Conservation (phyloP, 1,140 invertebrate species). For the Bradynema listronoti region DNA sequence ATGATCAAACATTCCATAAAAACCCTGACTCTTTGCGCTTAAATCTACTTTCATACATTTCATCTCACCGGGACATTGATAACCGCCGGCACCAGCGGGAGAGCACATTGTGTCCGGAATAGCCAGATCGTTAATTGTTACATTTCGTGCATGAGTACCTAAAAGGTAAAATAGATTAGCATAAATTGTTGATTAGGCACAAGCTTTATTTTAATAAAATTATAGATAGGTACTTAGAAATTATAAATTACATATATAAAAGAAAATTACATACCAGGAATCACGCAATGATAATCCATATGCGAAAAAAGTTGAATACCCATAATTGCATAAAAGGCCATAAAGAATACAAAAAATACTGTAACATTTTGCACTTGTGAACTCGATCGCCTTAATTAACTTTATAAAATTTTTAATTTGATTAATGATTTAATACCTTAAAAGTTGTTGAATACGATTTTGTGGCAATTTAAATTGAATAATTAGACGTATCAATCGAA, state of each 20-base stretch:
- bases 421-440: constrained; percentile 84
- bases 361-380: constrained; percentile 99
- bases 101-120: constrained; percentile 97
- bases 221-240: too few species aligned
- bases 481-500: constrained; percentile 89
- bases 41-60: constrained; percentile 75
- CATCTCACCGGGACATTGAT: constrained; percentile 82
- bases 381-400: constrained; percentile 79
- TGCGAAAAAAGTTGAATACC: constrained; percentile 99
- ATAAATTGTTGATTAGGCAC: too few species aligned
- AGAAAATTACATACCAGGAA: constrained; percentile 32
- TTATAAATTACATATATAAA: too few species aligned
- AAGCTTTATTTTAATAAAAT: too few species aligned
- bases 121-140: constrained; percentile 89
- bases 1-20: constrained; percentile 73
- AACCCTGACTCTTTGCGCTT: constrained; percentile 53
- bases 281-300: constrained; percentile 71
- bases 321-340: constrained; percentile 93
- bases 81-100: constrained; percentile 76
- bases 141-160: constrained; percentile 64
- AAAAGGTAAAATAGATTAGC: too few species aligned
- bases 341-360: constrained; percentile 98
- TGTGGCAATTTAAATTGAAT: constrained; percentile 98
- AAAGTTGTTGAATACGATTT: constrained; percentile 94
- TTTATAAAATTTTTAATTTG: not conserved